Percentiles rank a stretch among this genome's conserved stretches.
Evolutionary conservation across 2,888 invertebrate genomes (phyloP).

Genomic region (Cyrtodaria siliqua): DNA sequence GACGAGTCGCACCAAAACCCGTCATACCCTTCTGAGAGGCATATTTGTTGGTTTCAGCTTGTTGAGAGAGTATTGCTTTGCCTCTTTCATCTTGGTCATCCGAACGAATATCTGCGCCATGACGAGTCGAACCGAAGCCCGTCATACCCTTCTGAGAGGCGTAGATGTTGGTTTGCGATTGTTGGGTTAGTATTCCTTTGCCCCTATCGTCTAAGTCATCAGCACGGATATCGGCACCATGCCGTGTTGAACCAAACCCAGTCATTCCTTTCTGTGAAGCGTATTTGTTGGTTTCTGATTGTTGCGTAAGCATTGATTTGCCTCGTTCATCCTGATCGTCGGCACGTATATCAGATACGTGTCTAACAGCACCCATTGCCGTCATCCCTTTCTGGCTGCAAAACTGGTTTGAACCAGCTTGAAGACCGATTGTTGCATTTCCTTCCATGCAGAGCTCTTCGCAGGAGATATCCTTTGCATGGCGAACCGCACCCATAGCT

Average conservation of each 20-base stretch:
- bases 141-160: conserved; percentile 83
- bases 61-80: conserved; percentile 79
- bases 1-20: conserved; percentile 49
- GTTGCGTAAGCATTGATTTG: conserved; percentile 77
- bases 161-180: conserved; percentile 82
- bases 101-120: conserved; percentile 82
- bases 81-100: conserved; percentile 80
- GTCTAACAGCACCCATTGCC: conserved; percentile 80
- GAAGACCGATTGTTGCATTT: conserved; percentile 79
- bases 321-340: conserved; percentile 78
- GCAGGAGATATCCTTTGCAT: conserved; percentile 82
- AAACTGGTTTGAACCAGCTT: conserved; percentile 83
- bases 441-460: conserved; percentile 79
- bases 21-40: conserved; percentile 83
- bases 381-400: conserved; percentile 84
- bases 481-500: conserved; percentile 75
- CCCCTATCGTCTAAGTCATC: conserved; percentile 65
- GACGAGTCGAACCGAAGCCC: conserved; percentile 76
- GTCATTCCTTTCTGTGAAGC: conserved; percentile 84
- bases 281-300: conserved; percentile 82
- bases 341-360: conserved; percentile 82
- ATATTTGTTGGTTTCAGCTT: conserved; percentile 83
- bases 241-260: conserved; percentile 81
- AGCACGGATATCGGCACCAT: conserved; percentile 78
- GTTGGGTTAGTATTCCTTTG: conserved; percentile 78